Conservation (phyloP, 1,140 invertebrate species). For the Epicauta chinensis region DNA sequence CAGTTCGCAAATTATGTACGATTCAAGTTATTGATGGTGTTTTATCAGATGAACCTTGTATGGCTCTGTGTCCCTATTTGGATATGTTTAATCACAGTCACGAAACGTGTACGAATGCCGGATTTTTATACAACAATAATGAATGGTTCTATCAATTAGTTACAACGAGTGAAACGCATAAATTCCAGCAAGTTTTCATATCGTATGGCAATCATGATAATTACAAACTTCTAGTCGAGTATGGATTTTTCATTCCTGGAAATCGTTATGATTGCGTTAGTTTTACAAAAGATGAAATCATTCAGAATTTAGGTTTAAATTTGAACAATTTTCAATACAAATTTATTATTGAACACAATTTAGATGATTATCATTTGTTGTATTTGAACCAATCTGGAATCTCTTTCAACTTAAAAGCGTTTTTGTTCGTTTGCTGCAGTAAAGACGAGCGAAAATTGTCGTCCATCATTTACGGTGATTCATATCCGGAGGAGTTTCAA, state of each 20-base stretch:
- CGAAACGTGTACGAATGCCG: slow-evolving; percentile 47
- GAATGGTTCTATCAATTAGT: slow-evolving; percentile 49
- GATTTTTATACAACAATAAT: slow-evolving; percentile 37
- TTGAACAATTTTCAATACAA: slow-evolving; percentile 41
- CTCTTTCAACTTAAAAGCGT: slow-evolving; percentile 44
- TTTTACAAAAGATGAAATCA: slow-evolving; percentile 46
- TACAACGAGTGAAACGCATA: slow-evolving; percentile 44
- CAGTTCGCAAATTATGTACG: slow-evolving; percentile 14
- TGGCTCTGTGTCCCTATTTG: slow-evolving; percentile 69
- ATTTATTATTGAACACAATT: slow-evolving; percentile 47
- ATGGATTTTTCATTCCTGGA: slow-evolving; percentile 62
- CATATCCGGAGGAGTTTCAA: slow-evolving; percentile 23
- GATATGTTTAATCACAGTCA: slow-evolving; percentile 73
- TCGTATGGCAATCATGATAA: slow-evolving; percentile 69
- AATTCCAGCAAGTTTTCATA: slow-evolving; percentile 64
- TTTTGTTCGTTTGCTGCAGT: slow-evolving; percentile 40
- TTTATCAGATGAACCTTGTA: slow-evolving; percentile 47
- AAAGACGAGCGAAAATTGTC: slow-evolving; percentile 12
- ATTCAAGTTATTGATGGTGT: background rate
- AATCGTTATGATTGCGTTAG: slow-evolving; percentile 57
- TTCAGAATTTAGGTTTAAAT: slow-evolving; percentile 37
- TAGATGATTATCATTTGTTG: slow-evolving; percentile 42
- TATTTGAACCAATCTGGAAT: slow-evolving; percentile 39
- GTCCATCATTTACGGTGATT: slow-evolving; percentile 27
- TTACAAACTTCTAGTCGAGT: slow-evolving; percentile 61